Evolutionary conservation across 2,888 invertebrate species (phyloP), one percentile per base, ranked within the genome.

Genomic region (Tiliacea aurago): DNA sequence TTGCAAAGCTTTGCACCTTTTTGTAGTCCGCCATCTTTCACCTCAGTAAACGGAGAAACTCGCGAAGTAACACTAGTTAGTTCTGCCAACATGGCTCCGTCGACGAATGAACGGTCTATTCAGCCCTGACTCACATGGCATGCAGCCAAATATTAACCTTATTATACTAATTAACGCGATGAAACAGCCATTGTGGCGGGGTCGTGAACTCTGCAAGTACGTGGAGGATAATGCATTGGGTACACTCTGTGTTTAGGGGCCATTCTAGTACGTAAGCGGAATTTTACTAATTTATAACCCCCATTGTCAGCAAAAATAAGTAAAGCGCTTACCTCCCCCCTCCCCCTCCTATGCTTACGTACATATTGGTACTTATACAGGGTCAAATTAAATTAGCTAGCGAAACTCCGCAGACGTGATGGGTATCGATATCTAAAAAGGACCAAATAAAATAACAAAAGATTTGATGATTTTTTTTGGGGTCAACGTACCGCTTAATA

Each of bases 161-260:
- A 86, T 85, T 87, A 86, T 55, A 69, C 51, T 82, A 88, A 87
- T 87, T 88, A 88, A 77, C 73, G 75, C 61, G 53, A 28, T 70
- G 63, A 73, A 66, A 20, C 63, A 37, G 2, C 76, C 73, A 73
- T 81, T 79, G 81, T 78, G 76, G 20, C 23, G 62, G 43, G 84
- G 82, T 80, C 84, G 45, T 71, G 70, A 66, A 84, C 82, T 72
- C 28, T 20, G 45, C 20, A 0, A 15, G 28, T 79, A n/a, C 13
- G 20, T 63, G 15, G 70, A 15, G 20, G 78, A 58, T 41, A 4
- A 33, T 37, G 55, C 20, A 20, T 56, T 43, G 37, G 43, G 37
- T 18, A 15, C 20, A 5, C 20, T 23, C 53, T 37, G 3, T 37
- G 37, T 37, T 37, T 37, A 37, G 37, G 6, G 28, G 28, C 28